Evolutionary conservation across 1,140 invertebrate species (phyloP).

Genomic region (Himalopsyche phryganea): DNA sequence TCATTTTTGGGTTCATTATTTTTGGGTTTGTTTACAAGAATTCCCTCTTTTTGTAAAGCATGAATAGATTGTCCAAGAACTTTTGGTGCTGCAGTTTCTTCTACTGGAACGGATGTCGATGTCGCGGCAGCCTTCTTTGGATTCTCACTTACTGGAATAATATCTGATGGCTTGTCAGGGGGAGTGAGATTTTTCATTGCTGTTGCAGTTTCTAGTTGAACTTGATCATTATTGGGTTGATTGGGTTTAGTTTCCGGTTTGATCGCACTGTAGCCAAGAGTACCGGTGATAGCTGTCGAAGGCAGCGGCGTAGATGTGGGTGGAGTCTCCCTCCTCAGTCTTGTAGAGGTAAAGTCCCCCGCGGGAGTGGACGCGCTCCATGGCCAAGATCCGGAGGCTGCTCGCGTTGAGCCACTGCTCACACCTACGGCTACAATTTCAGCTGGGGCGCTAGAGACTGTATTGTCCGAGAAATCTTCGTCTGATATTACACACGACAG

Average conservation of each 20-base stretch:
- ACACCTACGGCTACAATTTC: background rate
- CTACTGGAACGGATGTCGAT: background rate
- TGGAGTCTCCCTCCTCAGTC: constrained; percentile 23
- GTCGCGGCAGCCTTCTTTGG: constrained; percentile 20
- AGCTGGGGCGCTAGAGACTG: constrained; percentile 10
- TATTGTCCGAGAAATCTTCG: constrained; percentile 35
- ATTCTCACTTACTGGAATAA: constrained; percentile 21
- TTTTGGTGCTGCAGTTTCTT: background rate
- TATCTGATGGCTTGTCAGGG: constrained; percentile 11
- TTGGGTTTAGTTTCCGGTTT: background rate
- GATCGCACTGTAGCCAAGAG: constrained; percentile 7
- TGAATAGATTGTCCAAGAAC: background rate
- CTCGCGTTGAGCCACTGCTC: constrained; percentile 34
- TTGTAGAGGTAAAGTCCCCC: constrained; percentile 29
- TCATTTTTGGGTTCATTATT: background rate
- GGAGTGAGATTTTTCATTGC: constrained; percentile 1
- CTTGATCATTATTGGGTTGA: too few species aligned
- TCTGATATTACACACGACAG: constrained; percentile 46
- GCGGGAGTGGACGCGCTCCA: constrained; percentile 37
- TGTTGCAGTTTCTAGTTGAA: background rate
- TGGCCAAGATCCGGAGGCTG: constrained; percentile 35
- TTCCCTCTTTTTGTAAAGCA: too few species aligned
- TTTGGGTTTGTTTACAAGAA: too few species aligned
- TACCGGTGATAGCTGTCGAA: constrained; percentile 16
- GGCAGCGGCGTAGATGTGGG: constrained; percentile 15